Base-by-base conservation (phyloP, 2,797 vertebrate genomes). In the Momotus momota region DNA sequence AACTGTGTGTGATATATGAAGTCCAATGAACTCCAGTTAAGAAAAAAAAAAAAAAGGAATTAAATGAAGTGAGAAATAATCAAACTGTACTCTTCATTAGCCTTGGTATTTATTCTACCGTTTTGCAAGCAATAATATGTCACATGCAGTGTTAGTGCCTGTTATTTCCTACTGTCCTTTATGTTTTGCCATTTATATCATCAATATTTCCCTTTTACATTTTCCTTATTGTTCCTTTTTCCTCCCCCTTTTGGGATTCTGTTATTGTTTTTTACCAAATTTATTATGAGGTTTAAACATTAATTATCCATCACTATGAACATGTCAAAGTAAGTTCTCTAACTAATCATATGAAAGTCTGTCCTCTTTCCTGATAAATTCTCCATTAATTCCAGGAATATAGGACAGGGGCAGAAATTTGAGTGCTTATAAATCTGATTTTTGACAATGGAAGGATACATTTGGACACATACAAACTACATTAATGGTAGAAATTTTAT, bases 1-100 rank as follows among this genome's bases (percentile, higher is more conserved):
- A 93, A 4, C 81, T 73, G 33, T 29, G 57, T 90, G 49, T 49
- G 70, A 80, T 90, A 33, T 10, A 79, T 60, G 51, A 66, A 79
- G 52, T 64, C 90, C 12, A 81, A 72, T 46, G 40, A 89, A 67
- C 12, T 73, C 22, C 46, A 58, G 10, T 33, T 35, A 35, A 35
- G 35, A 20, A 74, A 89, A 61, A 82, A 90, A 55, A 31, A 85
- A 61, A 82, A 51, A 91, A 71, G 11, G 60, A 86, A 91, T 31
- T 1, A 94, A 96, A 73, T 3, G 51, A 77, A 48, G 77, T 90
- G 60, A 62, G 62, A 95, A 90, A 94, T 88, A 93, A 95, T 84
- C 51, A 66, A 81, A 52, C 35, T 79, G 27, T 69, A 48, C 14
- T 94, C 70, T 81, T 94, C 80, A 94, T 90, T 86, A 91, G 31